These are phyloP conservation scores for Sebastes iracundus DNA, from an alignment of 2,797 vertebrate genomes.

Conservation along the genomic window DNA sequence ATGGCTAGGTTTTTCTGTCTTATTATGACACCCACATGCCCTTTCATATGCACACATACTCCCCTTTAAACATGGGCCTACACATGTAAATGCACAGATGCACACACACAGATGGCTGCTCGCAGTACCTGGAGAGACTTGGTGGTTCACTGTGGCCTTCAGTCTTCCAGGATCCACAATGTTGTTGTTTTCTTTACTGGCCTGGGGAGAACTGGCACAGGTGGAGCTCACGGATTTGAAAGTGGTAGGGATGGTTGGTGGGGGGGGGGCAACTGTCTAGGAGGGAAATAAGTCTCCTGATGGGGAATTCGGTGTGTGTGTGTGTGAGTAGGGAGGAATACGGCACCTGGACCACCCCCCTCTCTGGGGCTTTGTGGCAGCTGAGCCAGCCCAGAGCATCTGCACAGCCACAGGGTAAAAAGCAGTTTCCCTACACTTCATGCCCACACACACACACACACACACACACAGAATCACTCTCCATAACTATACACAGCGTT, in stretches of 20 bases:
- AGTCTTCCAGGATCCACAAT: conserved; percentile 46
- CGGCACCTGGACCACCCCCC: conserved; percentile 75
- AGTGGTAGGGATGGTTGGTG: conserved; percentile 44
- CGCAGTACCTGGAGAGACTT: conserved; percentile 40
- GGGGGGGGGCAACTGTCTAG: conserved; percentile 30
- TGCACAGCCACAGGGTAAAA: conserved; percentile 82
- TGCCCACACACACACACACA: conserved; percentile 25
- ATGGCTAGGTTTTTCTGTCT: conserved; percentile 38
- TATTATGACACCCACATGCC: conserved; percentile 43
- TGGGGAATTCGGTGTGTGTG: conserved; percentile 44
- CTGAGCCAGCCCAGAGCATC: conserved; percentile 81
- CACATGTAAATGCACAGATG: conserved; percentile 16
- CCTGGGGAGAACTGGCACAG: conserved; percentile 68
- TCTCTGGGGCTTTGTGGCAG: conserved; percentile 75
- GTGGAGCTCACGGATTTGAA: conserved; percentile 61
- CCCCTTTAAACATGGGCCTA: conserved; percentile 6
- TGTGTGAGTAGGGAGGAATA: conserved; percentile 48
- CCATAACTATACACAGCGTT: conserved; percentile 47
- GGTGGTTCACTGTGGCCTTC: conserved; percentile 36
- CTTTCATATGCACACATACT: conserved; percentile 24
- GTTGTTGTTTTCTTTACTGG: conserved; percentile 65
- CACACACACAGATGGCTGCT: conserved; percentile 9
- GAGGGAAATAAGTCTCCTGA: conserved; percentile 48
- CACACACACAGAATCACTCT: conserved; percentile 7
- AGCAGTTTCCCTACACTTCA: conserved; percentile 57